Conservation (phyloP, 2,888 invertebrate species). For the Priapulus caudatus region DNA sequence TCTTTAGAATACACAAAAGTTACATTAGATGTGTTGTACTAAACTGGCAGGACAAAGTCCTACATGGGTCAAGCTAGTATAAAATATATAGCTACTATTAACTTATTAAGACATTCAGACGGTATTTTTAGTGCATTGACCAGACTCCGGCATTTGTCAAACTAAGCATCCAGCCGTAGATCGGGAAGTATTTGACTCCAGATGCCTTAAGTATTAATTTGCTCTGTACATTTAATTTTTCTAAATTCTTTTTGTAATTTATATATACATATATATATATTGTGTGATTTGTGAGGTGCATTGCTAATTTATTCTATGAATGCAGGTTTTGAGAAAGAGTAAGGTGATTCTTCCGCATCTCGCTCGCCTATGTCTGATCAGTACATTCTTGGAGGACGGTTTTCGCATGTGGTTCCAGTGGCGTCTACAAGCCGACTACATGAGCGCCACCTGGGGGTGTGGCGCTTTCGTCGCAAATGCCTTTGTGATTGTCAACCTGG, state of each 20-base stretch:
- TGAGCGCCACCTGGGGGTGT: slow-evolving; percentile 94
- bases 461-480: slow-evolving; percentile 82
- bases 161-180: too few species aligned
- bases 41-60: too few species aligned
- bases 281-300: slow-evolving; percentile 10
- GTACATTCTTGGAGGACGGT: slow-evolving; percentile 98
- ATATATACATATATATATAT: not conserved
- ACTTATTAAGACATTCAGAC: too few species aligned
- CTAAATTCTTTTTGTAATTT: not conserved
- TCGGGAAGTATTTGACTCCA: too few species aligned
- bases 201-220: too few species aligned
- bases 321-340: slow-evolving; percentile 35
- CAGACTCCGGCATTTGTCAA: too few species aligned
- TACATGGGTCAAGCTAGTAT: too few species aligned
- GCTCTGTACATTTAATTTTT: not conserved
- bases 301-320: too few species aligned
- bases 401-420: slow-evolving; percentile 99
- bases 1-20: too few species aligned
- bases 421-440: slow-evolving; percentile 67
- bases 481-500: slow-evolving; percentile 85
- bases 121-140: too few species aligned
- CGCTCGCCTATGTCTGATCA: slow-evolving; percentile 88
- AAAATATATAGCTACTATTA: too few species aligned
- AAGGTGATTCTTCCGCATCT: slow-evolving; percentile 71
- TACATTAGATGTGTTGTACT: too few species aligned